These are phyloP conservation scores for Cephus runcator DNA, from an alignment of 2,888 invertebrate species.

Conservation along the genomic window DNA sequence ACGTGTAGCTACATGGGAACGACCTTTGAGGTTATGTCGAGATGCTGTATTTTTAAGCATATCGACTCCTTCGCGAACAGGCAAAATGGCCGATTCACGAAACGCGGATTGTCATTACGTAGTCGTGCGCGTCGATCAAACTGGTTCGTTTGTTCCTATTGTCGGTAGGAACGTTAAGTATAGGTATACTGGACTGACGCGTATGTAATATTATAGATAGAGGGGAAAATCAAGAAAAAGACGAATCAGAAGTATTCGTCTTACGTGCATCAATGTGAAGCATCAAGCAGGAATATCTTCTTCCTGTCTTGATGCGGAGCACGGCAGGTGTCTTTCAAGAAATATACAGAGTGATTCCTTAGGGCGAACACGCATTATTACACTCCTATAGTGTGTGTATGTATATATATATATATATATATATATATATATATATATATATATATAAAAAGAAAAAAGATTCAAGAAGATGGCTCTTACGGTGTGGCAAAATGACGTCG, in stretches of 20 bases:
- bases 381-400: not conserved
- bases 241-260: not conserved
- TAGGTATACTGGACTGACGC: not conserved
- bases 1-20: not conserved
- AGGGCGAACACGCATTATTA: not conserved
- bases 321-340: not conserved
- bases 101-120: not conserved
- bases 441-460: not conserved
- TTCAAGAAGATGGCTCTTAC: not conserved
- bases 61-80: not conserved
- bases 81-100: not conserved
- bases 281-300: not conserved
- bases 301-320: not conserved
- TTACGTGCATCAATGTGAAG: not conserved
- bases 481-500: constrained; percentile 40
- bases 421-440: not conserved
- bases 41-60: not conserved
- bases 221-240: not conserved
- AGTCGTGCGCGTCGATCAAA: not conserved
- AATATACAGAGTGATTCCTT: not conserved
- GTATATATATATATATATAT: not conserved
- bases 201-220: not conserved
- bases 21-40: not conserved
- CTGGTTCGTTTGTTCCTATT: not conserved
- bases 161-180: not conserved